Evolutionary conservation across 1,140 invertebrate species (phyloP).

Genomic region (Drosophila busckii): DNA sequence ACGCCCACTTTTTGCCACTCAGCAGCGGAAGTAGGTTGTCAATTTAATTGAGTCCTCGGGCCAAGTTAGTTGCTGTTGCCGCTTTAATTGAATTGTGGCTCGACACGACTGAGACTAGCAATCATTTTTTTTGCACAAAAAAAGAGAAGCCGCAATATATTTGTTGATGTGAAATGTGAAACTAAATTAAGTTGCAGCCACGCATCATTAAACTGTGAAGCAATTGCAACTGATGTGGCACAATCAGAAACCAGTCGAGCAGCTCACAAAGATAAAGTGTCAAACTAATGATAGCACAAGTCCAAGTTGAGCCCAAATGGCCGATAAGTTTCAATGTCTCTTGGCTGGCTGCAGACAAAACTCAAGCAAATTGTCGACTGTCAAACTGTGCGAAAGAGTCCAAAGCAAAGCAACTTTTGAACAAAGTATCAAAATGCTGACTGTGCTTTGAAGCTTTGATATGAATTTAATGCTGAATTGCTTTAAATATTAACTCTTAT

Average conservation of each 20-base stretch:
- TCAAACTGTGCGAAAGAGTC: constrained; percentile 61
- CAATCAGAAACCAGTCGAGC: constrained; percentile 45
- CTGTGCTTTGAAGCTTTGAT: no score
- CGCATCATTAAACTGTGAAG: constrained; percentile 73
- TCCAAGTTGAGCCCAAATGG: constrained; percentile 12
- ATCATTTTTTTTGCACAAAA: no score
- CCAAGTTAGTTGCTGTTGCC: constrained; percentile 3
- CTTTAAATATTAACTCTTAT: no score
- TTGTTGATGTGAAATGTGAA: no score
- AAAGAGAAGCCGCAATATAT: no score
- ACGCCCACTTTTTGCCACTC: neutral
- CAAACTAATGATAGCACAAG: constrained; percentile 59
- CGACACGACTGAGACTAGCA: no score
- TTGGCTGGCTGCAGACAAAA: constrained; percentile 34
- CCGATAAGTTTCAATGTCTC: constrained; percentile 28
- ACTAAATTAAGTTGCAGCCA: no score
- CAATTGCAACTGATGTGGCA: constrained; percentile 33
- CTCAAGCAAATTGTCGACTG: constrained; percentile 70
- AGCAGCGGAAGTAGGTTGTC: constrained; percentile 18
- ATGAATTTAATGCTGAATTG: no score
- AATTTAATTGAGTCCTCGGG: constrained; percentile 35
- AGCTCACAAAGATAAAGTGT: constrained; percentile 46
- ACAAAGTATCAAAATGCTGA: constrained; percentile 13
- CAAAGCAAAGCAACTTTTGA: constrained; percentile 23
- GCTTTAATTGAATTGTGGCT: constrained; percentile 4